Evolutionary conservation across 2,113 vertebrate species (phyloP).

Genomic region (Podilymbus podiceps): DNA sequence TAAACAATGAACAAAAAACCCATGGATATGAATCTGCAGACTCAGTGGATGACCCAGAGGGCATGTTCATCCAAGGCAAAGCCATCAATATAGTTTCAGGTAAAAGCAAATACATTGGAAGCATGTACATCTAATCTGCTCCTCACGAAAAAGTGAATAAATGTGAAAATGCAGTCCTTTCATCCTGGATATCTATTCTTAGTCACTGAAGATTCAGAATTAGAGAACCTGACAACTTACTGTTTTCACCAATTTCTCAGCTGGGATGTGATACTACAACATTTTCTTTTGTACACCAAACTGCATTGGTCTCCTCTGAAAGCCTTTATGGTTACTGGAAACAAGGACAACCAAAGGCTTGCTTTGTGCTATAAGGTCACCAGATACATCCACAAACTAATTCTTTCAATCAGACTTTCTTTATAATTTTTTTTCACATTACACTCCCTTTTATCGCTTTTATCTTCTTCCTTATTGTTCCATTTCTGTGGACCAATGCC

Average conservation of each 20-base stretch:
- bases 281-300: neutral
- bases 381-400: neutral
- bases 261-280: neutral
- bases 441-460: neutral
- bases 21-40: neutral
- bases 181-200: neutral
- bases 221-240: neutral
- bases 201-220: neutral
- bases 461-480: neutral
- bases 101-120: neutral
- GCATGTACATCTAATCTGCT: neutral
- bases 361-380: neutral
- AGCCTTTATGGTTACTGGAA: neutral
- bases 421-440: neutral
- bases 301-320: neutral
- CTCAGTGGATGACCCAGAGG: neutral
- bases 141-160: neutral
- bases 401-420: neutral
- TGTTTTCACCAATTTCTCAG: neutral
- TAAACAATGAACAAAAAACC: neutral
- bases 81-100: neutral
- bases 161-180: neutral
- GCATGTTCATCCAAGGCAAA: neutral
- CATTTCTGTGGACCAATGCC: neutral
- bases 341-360: neutral